Percentiles rank a stretch among this genome's conserved stretches.
phyloP scores from a whole-genome alignment of 1,140 invertebrate genomes.

The Cecropterus lyciades region DNA sequence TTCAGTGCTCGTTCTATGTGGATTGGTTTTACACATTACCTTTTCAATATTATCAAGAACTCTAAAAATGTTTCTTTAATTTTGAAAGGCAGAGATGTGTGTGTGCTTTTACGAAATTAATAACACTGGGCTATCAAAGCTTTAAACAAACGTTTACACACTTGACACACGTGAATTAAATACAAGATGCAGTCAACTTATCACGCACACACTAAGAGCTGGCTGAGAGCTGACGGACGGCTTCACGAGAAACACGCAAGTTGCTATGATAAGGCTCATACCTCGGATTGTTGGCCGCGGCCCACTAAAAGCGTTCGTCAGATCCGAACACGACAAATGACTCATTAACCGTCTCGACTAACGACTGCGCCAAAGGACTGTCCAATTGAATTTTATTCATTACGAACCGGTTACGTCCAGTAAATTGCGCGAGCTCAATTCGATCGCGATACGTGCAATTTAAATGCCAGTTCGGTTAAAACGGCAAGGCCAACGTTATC shows the following conservation, averaged over 20 bases:
- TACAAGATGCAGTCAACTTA: too few species aligned
- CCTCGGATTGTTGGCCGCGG: constrained; percentile 11
- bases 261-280: not conserved
- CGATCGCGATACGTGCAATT: constrained; percentile 72
- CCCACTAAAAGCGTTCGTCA: constrained; percentile 38
- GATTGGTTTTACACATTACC: too few species aligned
- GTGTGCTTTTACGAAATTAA: too few species aligned
- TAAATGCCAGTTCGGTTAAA: constrained; percentile 76
- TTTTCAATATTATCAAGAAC: too few species aligned
- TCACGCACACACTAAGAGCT: not conserved
- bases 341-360: constrained; percentile 55
- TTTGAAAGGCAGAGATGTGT: too few species aligned
- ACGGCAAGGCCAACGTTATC: constrained; percentile 77
- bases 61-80: too few species aligned
- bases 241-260: not conserved
- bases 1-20: too few species aligned
- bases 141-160: too few species aligned
- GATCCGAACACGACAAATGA: constrained; percentile 49
- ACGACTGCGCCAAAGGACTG: constrained; percentile 47
- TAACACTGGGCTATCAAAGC: too few species aligned
- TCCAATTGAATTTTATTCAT: constrained; percentile 44
- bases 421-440: constrained; percentile 68
- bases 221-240: not conserved
- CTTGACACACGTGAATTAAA: too few species aligned
- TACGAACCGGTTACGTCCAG: constrained; percentile 65